Base-by-base conservation (phyloP, 2,797 vertebrate species). In the Enteromius fasciolatus region DNA sequence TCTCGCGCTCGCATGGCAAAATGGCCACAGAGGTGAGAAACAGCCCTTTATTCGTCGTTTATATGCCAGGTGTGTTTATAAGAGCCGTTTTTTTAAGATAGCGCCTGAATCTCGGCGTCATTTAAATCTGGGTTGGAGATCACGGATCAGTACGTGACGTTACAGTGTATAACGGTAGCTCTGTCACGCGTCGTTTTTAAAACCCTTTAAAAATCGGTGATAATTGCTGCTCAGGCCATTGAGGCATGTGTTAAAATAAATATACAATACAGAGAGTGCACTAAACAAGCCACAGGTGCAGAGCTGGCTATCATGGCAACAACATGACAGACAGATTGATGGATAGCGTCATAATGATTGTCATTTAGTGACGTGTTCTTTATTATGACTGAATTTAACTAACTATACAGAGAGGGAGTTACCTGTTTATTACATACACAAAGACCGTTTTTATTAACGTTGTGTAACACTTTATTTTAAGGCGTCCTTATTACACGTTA, bases 11-110 rank as follows among this genome's bases (percentile, higher is more conserved):
- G 91, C 88, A 94, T 94, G 93, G 93, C 91, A 95, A 94, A 92
- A 95, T 95, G 95, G 94, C 94, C 92, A 95, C 95, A 88, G 95
- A 95, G 94, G 95, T 95, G 91, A 93, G 92, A 75, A 85, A 59
- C 73, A 1, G 9, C 9, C 33, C n/a, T 54, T 31, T 46, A 48
- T 44, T 46, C 18, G 3, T 83, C 10, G 18, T 59, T 11, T 46
- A 4, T 54, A 25, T 28, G 3, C 4, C n/a, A 6, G 14, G 23
- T 14, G 54, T 28, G 23, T 69, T 68, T 4, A 28, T 1, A 15
- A 3, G 52, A 59, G 0, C 14, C 14, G 11, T 5, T 20, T 39
- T 25, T 17, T 2, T 17, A 7, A 4, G 8, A 20, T 2, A 44
- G 1, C 20, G 61, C 17, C 8, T 67, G 23, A 33, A 41, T 54